Base-by-base conservation (phyloP, 2,113 vertebrate species). In the Channa argus region DNA sequence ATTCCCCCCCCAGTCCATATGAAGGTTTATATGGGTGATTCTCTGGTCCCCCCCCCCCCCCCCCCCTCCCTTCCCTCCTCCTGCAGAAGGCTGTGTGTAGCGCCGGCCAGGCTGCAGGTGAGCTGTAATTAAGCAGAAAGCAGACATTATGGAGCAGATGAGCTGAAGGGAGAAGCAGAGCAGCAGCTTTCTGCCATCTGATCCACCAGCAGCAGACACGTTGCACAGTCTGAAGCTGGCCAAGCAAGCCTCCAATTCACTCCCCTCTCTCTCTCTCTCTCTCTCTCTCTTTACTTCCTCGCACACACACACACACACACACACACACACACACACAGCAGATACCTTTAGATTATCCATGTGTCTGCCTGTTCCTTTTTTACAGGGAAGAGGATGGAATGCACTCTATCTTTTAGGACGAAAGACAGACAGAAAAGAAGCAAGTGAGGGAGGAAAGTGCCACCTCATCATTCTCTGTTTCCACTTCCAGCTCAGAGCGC, bases 101-200 rank as follows among this genome's bases (percentile, higher is more conserved):
- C 87, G 87, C 88, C 88, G 82, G 67, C 49, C 72, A 36, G 87
- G 82, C 90, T 86, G 79, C 89, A 90, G 88, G 85, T 89, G 91
- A 91, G 88, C 87, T 90, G 89, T 91, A 91, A 92, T 92, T 91
- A 92, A 55, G 56, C 82, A 74, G 75, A 83, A 80, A 80, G 78
- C 88, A 79, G 79, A 79, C 83, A 90, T 92, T 91, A 90, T 79
- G 74, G 73, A 86, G 87, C 76, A 83, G 84, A 83, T 66, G 87
- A 87, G 79, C 84, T 79, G 80, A 79, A 85, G 84, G 77, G 87
- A 84, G 86, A 82, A 59, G 15, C 62, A 38, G 66, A 71, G 66
- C 68, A 71, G 84, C 74, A 86, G 84, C 70, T 78, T 69, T 85
- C 47, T 81, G 83, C 71, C 82, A 90, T 92, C 86, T 85, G 91